These are phyloP conservation scores for Sarcophaga bullata DNA, from an alignment of 1,140 invertebrate species.

Conservation along the genomic window DNA sequence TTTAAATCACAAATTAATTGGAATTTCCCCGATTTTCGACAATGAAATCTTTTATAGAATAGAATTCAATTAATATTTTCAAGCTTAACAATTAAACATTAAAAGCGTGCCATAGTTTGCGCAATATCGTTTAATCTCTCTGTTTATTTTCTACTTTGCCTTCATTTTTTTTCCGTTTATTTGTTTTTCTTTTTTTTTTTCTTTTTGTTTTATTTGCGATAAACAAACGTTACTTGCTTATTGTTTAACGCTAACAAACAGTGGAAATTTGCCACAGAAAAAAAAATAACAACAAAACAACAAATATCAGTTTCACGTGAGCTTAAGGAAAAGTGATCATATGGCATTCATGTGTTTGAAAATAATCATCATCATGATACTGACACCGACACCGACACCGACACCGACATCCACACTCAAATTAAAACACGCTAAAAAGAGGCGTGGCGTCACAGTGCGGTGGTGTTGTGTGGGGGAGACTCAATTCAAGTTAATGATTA, in stretches of 20 bases:
- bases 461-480: no score
- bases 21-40: no score
- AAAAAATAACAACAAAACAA: neutral
- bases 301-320: constrained; percentile 8
- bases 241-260: no score
- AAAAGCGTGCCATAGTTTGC: constrained; percentile 1
- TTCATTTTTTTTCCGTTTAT: neutral
- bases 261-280: neutral
- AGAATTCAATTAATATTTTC: no score
- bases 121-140: neutral
- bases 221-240: no score
- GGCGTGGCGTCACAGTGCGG: no score
- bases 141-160: neutral
- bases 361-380: neutral
- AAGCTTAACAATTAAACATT: neutral
- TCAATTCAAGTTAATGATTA: neutral
- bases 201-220: neutral
- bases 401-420: neutral
- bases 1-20: no score
- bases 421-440: neutral
- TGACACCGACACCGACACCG: neutral
- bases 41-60: no score
- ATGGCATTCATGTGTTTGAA: constrained; percentile 4
- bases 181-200: neutral
- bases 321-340: constrained; percentile 4